Base-by-base conservation (phyloP, 1,140 invertebrate species). In the Bombus superbus region DNA sequence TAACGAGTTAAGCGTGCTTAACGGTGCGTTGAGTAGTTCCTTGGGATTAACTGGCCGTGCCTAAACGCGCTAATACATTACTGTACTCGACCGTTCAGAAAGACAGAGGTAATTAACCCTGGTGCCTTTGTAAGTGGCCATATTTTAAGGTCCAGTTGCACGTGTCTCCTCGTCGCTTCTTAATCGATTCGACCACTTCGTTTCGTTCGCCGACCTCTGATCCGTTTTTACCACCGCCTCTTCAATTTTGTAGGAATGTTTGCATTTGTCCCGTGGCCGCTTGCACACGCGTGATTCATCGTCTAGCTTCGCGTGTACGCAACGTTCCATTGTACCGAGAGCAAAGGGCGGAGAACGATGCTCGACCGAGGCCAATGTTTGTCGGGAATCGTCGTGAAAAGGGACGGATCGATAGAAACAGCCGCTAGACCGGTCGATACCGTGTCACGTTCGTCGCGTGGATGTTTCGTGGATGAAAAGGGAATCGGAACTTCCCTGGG, bases 11-110 rank as follows among this genome's bases (percentile, higher is more conserved):
- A 91, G 87, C 89, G 92, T 89, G 89, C 85, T 93, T 92, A 91
- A 92, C 92, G 91, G 92, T 86, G 92, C 92, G 91, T 93, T 89
- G 88, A 93, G 87, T 83, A 93, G 91, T 92, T 92, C 88, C 91
- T 86, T 68, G 86, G 87, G 92, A 92, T 90, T 88, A 93, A 92
- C 91, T 92, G 90, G 88, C 88, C 90, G 90, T 89, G 92, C 91
- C 86, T 93, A 93, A 93, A 91, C 90, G 89, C 89, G 92, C 90
- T 93, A 92, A 93, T 92, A 92, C 91, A 92, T 93, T 92, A 91
- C 90, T 88, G 89, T 92, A 89, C 88, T 80, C 81, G 86, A 75
- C 44, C 81, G 90, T 89, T 87, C 81, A 84, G 91, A 89, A 78
- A 92, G 88, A 90, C 88, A 91, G 91, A 92, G 88, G 89, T 92